Evolutionary conservation across 2,888 invertebrate genomes (phyloP), one percentile per base, ranked within the genome.

Genomic region (Tenthredo notha): DNA sequence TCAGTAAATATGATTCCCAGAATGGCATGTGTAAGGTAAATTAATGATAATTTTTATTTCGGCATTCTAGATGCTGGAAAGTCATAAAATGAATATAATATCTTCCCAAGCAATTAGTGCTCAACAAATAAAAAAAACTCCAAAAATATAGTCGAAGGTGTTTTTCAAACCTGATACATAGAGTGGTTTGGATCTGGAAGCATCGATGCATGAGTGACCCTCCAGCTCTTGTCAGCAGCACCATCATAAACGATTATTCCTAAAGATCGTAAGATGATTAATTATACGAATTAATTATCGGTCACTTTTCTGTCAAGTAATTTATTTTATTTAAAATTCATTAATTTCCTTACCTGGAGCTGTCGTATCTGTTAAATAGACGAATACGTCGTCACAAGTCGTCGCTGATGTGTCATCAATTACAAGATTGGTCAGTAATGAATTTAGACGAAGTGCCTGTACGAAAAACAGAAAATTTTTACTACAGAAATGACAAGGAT

Each of bases 181-280:
- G 97, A 96, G 88, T 96, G 95, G 92, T 97, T 96, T 0, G 98
- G 97, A 94, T 98, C 96, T 0, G 98, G 98, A 93, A 96, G 97
- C 97, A 98, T 98, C 75, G 96, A 95, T 0, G 97, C 96, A 93
- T 98, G 97, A 40, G 96, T 95, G 2, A 97, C 94, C 77, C 98
- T 95, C 97, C 98, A 98, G 47, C 97, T 97, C 87, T 96, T 95
- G 91, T 97, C 97, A 72, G 95, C 95, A 4, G 95, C 94, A 12
- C 96, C 96, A 89, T 98, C 97, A 90, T 96, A 96, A 0, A 95
- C 94, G 1, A 95, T 89, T 10, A 95, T 88, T 82, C 94, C 95
- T 95, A 82, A 70, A 86, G 47, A 80, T 40, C 10, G 21, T 21
- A n/a, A 29, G 50, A 77, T 0, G 18, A 74, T 47, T n/a, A 29